Percentiles rank a stretch among this genome's conserved stretches.
Conservation (phyloP, 2,888 invertebrate species). For the Mimumesa dahlbomi region DNA sequence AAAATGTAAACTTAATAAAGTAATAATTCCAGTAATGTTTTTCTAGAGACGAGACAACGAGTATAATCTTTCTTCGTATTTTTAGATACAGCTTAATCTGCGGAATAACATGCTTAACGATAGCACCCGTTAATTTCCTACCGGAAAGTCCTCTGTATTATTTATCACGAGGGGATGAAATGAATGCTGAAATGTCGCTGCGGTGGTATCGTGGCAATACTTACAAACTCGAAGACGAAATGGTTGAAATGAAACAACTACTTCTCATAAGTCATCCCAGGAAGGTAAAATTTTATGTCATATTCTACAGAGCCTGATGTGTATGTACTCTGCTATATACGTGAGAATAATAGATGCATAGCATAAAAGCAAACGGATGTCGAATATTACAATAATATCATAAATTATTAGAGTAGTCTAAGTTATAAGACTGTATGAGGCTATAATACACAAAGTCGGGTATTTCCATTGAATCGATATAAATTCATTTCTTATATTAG, state of each 20-base stretch:
- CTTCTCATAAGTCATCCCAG: constrained; percentile 32
- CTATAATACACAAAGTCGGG: no score
- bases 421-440: no score
- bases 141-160: constrained; percentile 71
- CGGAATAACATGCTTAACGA: constrained; percentile 62
- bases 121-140: constrained; percentile 62
- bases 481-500: not conserved
- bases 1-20: no score
- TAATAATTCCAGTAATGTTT: no score
- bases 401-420: no score
- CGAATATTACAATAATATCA: no score
- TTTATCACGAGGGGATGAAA: constrained; percentile 59
- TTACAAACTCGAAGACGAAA: constrained; percentile 59
- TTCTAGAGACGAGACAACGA: no score
- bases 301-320: no score
- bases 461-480: not conserved
- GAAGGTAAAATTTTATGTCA: no score
- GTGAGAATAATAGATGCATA: no score
- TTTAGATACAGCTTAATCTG: constrained; percentile 69
- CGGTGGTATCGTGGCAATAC: constrained; percentile 64
- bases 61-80: no score
- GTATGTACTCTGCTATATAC: no score
- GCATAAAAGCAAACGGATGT: not conserved
- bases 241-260: constrained; percentile 63
- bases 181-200: constrained; percentile 62